Evolutionary conservation across 2,888 invertebrate species (phyloP).

Genomic region (Phytoseiulus persimilis): DNA sequence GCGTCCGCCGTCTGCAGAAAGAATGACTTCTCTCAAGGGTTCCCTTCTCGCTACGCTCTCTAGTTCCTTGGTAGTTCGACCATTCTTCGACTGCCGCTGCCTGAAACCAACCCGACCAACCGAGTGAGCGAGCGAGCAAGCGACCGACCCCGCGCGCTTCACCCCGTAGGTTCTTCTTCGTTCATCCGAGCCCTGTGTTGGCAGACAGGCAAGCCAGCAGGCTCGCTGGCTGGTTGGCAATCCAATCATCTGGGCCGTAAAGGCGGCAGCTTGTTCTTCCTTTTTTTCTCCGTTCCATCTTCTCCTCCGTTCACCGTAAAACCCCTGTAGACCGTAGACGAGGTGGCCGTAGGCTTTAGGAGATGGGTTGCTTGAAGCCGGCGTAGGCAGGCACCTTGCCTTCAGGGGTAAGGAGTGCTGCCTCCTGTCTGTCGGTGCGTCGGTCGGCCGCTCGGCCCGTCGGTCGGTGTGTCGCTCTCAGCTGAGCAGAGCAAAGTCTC

Average conservation of each 20-base stretch:
- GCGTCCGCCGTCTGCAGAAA: neutral
- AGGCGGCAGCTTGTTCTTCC: slow-evolving; percentile 5
- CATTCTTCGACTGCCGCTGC: neutral
- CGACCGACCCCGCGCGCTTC: neutral
- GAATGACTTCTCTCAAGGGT: neutral
- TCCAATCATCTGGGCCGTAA: slow-evolving; percentile 5
- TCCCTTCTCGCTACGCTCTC: neutral
- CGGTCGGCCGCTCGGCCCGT: neutral
- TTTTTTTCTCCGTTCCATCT: neutral
- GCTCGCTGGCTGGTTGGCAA: neutral
- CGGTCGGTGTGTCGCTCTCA: neutral
- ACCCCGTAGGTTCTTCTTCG: neutral
- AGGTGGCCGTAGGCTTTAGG: neutral
- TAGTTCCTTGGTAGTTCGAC: neutral
- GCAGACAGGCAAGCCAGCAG: neutral
- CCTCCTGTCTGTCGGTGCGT: neutral
- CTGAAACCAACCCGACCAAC: neutral
- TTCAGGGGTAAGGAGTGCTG: slow-evolving; percentile 5
- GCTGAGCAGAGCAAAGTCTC: neutral
- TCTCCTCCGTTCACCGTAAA: slow-evolving; percentile 5
- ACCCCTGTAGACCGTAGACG: neutral
- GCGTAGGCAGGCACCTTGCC: neutral
- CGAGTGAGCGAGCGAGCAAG: neutral
- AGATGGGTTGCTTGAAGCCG: neutral
- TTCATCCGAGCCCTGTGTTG: neutral